Evolutionary conservation across 1,140 invertebrate species (phyloP), one percentile per base, ranked within the genome.

Genomic region (Elymnias hypermnestra): DNA sequence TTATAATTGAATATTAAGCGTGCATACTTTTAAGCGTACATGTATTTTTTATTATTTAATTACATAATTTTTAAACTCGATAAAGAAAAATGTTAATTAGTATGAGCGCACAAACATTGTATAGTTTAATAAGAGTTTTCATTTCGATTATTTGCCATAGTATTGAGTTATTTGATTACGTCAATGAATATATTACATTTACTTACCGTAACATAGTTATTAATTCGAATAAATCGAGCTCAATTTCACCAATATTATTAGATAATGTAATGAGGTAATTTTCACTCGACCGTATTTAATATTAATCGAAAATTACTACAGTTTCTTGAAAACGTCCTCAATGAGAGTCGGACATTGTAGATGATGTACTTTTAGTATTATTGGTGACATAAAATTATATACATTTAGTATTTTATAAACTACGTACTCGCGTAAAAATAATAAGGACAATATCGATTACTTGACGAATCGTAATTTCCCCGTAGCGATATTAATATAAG

Each of bases 401-500:
- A 77, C 68, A 71, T 77, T 70, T 78, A 81, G 66, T 72, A 72
- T 84, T 82, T 84, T 72, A 76, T 79, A 79, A 79, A 78, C 73
- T 70, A 70, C 75, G 75, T 82, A 77, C 72, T 81, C 76, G 81
- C 78, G 78, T 84, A 83, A 83, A 76, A 82, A 74, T 73, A 63
- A 74, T 84, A 84, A 75, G 76, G 81, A 84, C 81, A 84, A 84
- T 84, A 84, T 84, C 72, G 70, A 81, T 77, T 63, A 53, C 71
- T 66, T 77, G 72, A 82, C 62, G 68, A 78, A 79, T 72, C 53
- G 51, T 78, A 68, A 75, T 69, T 72, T 63, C 68, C 64, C 58
- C 53, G 68, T 82, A 79, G 72, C 42, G 63, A 40, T 79, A 71
- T 72, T 70, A 42, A 60, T 45, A 29, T 72, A 72, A 73, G 67